Base-by-base conservation (phyloP, 2,888 invertebrate species). In the Volucella bombylans region DNA sequence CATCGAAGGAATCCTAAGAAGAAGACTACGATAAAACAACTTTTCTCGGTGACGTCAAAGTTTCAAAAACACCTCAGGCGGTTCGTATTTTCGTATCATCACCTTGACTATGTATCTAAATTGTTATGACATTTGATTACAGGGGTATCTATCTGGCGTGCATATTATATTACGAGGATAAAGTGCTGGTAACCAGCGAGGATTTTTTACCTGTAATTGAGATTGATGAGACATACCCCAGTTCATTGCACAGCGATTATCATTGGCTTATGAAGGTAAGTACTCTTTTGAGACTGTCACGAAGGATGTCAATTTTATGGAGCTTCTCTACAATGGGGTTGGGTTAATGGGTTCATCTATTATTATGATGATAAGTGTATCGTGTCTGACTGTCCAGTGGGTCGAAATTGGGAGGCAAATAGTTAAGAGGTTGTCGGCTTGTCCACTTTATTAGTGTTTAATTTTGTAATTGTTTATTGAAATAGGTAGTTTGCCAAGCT, bases 201-300 rank as follows among this genome's bases (percentile, higher is more conserved):
- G 99, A 99, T 91, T 97, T 97, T 91, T 93, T 99, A 82, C 99
- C 99, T 0, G 97, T 98, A 80, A 96, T 99, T 89, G 98, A 99
- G 93, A 97, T 99, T 64, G 99, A 99, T 91, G 99, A 99, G 92
- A 97, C 97, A 43, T 98, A 97, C 91, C 97, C 98, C 55, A 96
- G 96, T 88, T 96, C 97, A 87, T 95, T 98, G 86, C 96, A 98
- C 91, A 95, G 95, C 82, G 99, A 99, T 92, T 97, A 98, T 92
- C 97, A 99, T 91, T 99, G 99, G 99, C 94, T 99, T 31, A 97
- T 99, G 96, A 98, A 98, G 94, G 96, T 96, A 90, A 86, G 77
- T 54, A n/a, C 74, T 50, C 64, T 55, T 23, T 23, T 18, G 8
- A 10, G 0, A 0, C 39, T 39, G 6, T 23, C 12, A n/a, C n/a